phyloP scores from a whole-genome alignment of 2,888 invertebrate species.

The Ochropacha duplaris region DNA sequence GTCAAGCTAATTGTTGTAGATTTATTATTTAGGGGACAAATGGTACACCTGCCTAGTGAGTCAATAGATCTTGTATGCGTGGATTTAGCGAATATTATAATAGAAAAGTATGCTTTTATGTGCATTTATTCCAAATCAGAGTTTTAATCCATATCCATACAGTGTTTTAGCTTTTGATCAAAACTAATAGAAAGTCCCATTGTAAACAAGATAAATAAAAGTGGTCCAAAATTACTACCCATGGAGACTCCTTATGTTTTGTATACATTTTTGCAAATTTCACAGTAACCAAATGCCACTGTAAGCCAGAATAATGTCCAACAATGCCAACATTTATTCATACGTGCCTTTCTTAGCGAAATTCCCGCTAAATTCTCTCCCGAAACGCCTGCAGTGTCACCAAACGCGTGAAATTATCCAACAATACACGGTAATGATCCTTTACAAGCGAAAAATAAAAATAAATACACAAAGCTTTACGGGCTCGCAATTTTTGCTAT shows the following conservation, averaged over 20 bases:
- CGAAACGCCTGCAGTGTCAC: slow-evolving; percentile 74
- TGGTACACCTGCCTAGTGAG: slow-evolving; percentile 42
- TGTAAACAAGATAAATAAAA: neutral
- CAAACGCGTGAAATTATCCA: slow-evolving; percentile 79
- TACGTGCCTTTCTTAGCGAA: slow-evolving; percentile 51
- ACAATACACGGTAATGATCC: slow-evolving; percentile 77
- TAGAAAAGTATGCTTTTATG: neutral
- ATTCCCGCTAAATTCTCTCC: slow-evolving; percentile 68
- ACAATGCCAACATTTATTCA: slow-evolving; percentile 50
- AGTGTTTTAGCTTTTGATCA: too few relatives aligned
- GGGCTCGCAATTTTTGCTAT: slow-evolving; percentile 31
- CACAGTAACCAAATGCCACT: slow-evolving; percentile 46
- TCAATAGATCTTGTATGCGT: neutral
- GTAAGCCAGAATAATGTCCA: slow-evolving; percentile 41
- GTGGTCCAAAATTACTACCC: neutral
- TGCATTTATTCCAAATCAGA: neutral
- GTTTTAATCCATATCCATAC: too few relatives aligned
- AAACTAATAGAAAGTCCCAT: slow-evolving; percentile 2
- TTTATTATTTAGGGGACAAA: slow-evolving; percentile 40
- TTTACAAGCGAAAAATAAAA: slow-evolving; percentile 72
- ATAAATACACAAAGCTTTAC: slow-evolving; percentile 61
- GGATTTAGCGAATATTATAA: neutral
- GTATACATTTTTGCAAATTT: slow-evolving; percentile 31
- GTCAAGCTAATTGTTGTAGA: slow-evolving; percentile 48
- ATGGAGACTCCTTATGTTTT: neutral